Evolutionary conservation across 2,888 invertebrate species (phyloP).

Genomic region (Lymantria dispar): DNA sequence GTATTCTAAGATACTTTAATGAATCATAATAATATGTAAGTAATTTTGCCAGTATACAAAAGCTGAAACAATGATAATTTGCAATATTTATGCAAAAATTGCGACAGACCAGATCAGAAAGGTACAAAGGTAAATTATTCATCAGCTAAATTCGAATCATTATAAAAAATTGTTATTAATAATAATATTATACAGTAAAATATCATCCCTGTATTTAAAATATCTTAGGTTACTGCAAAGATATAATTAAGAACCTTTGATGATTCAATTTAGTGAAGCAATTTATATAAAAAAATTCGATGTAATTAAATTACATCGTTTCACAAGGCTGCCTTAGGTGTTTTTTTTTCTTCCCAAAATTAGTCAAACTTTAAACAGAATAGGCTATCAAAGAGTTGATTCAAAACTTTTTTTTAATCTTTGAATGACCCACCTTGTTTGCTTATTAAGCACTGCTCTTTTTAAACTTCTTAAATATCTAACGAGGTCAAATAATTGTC

Average conservation of each 20-base stretch:
- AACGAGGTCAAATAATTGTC: neutral
- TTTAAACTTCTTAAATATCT: constrained; percentile 8
- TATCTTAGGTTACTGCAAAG: constrained; percentile 8
- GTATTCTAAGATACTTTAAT: no score
- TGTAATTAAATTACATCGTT: constrained; percentile 28
- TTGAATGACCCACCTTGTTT: constrained; percentile 14
- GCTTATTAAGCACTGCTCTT: constrained; percentile 14
- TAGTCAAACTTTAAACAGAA: constrained; percentile 20
- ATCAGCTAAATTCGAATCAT: no score
- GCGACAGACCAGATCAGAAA: no score
- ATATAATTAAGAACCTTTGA: constrained; percentile 16
- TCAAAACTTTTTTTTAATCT: constrained; percentile 20
- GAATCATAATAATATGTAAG: no score
- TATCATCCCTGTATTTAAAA: constrained; percentile 1
- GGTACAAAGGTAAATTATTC: no score
- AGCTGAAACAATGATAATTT: no score
- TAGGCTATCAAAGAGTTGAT: constrained; percentile 29
- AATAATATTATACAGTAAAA: neutral
- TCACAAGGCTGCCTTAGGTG: constrained; percentile 16
- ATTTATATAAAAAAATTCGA: constrained; percentile 19
- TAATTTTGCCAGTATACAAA: no score
- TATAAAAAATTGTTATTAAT: neutral
- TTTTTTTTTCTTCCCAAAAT: constrained; percentile 14
- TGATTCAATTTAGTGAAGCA: constrained; percentile 13
- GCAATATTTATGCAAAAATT: no score